These are phyloP conservation scores for Pediacus dermestoides DNA, from an alignment of 2,888 invertebrate species.

Conservation along the genomic window DNA sequence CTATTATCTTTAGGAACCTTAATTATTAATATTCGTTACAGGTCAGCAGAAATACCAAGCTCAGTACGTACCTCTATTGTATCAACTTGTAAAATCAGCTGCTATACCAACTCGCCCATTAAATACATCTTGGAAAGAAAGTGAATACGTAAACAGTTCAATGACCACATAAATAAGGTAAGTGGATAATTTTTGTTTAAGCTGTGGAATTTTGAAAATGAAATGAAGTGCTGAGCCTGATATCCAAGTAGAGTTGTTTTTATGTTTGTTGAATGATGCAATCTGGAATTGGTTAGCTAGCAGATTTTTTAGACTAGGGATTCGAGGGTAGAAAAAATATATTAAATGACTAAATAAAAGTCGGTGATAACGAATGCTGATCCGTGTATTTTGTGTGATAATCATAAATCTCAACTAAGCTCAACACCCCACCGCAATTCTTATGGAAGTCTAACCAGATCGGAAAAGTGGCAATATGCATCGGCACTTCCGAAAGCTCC, in stretches of 20 bases:
- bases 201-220: too few relatives aligned
- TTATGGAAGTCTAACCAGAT: constrained; percentile 12
- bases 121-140: too few relatives aligned
- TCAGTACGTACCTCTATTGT: too few relatives aligned
- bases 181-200: too few relatives aligned
- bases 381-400: constrained; percentile 12
- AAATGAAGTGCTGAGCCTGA: too few relatives aligned
- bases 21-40: constrained; percentile 1
- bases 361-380: constrained; percentile 10
- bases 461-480: constrained; percentile 11
- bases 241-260: too few relatives aligned
- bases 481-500: constrained; percentile 16
- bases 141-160: constrained; percentile 1
- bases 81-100: too few relatives aligned
- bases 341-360: constrained; percentile 6
- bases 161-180: too few relatives aligned
- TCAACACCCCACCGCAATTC: constrained; percentile 10
- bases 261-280: too few relatives aligned
- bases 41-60: constrained; percentile 2
- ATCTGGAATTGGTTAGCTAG: too few relatives aligned
- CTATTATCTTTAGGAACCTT: constrained; percentile 5
- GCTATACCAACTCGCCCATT: too few relatives aligned
- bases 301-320: too few relatives aligned
- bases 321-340: constrained; percentile 2
- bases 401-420: constrained; percentile 12